Percentiles rank a stretch among this genome's conserved stretches.
phyloP scores from a whole-genome alignment of 2,113 vertebrate species.

The Sminthopsis crassicaudata region DNA sequence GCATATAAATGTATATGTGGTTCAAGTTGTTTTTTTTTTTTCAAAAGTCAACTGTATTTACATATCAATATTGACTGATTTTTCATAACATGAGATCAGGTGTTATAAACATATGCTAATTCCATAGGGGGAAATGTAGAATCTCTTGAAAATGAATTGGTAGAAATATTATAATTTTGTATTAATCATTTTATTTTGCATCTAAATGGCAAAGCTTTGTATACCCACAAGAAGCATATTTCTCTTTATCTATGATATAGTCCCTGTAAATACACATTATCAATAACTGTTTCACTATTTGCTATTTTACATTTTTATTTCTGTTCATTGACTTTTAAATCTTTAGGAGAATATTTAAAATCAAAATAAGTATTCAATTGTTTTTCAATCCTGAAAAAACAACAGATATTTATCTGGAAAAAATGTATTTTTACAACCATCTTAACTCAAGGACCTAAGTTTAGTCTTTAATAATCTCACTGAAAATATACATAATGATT shows the following conservation, averaged over 20 bases:
- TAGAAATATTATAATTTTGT: not conserved
- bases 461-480: not conserved
- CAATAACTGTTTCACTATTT: not conserved
- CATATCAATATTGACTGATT: not conserved
- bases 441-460: not conserved
- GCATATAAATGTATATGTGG: not conserved
- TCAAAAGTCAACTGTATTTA: not conserved
- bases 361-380: not conserved
- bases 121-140: not conserved
- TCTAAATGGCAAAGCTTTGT: not conserved
- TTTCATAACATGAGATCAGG: not conserved
- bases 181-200: not conserved
- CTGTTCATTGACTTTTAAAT: not conserved
- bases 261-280: not conserved
- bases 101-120: not conserved
- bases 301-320: conserved; percentile 8
- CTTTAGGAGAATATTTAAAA: not conserved
- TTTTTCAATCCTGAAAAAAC: not conserved
- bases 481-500: not conserved
- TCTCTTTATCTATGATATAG: not conserved
- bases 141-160: not conserved
- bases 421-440: not conserved
- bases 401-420: not conserved
- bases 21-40: not conserved
- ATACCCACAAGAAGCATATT: not conserved